Percentiles rank a stretch among this genome's conserved stretches.
Conservation (phyloP, 2,888 invertebrate genomes). For the Piscicola geometra region DNA sequence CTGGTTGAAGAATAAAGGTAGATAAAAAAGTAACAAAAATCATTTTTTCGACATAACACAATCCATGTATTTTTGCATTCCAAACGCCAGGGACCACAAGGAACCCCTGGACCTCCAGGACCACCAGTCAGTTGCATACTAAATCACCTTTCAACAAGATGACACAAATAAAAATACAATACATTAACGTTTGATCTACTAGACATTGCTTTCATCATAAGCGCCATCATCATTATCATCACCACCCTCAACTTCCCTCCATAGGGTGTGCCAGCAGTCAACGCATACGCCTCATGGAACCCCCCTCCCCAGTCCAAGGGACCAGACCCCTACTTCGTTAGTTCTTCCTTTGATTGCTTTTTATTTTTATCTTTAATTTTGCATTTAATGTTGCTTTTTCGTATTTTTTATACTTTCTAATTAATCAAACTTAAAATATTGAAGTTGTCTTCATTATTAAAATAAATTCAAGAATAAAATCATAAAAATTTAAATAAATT, state of each 20-base stretch:
- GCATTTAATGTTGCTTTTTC: background rate
- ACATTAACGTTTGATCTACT: background rate
- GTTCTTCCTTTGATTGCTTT: slow-evolving; percentile 61
- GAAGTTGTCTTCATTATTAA: background rate
- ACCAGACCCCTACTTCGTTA: slow-evolving; percentile 31
- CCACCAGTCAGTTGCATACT: slow-evolving; percentile 35
- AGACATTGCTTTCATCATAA: too few species aligned
- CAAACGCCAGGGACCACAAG: slow-evolving; percentile 50
- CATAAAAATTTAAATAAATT: background rate
- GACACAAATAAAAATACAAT: background rate
- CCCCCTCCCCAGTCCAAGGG: slow-evolving; percentile 29
- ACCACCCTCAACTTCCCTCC: too few species aligned
- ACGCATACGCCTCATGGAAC: slow-evolving; percentile 10
- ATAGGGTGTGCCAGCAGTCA: slow-evolving; percentile 12
- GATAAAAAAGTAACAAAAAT: background rate
- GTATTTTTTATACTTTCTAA: background rate
- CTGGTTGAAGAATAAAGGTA: background rate
- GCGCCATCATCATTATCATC: too few species aligned
- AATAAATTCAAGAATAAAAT: background rate
- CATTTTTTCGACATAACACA: background rate
- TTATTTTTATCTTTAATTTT: background rate
- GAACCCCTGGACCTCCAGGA: slow-evolving; percentile 59
- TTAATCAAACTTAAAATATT: background rate
- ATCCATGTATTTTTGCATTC: background rate
- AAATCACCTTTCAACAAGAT: background rate